Base-by-base conservation (phyloP, 2,888 invertebrate genomes). In the Augiades crinisus region DNA sequence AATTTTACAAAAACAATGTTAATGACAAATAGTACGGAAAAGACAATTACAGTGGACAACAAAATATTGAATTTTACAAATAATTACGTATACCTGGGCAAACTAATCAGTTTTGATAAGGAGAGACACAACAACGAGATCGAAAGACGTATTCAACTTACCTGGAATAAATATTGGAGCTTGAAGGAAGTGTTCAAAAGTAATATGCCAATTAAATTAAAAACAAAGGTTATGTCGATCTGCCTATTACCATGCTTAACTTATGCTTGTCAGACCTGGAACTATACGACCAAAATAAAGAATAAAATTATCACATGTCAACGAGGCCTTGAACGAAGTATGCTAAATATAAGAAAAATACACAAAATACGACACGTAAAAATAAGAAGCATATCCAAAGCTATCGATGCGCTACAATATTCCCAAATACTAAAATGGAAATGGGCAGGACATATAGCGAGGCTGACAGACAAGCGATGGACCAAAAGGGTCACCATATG, bases 211-310 rank as follows among this genome's bases (percentile, higher is more conserved):
- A n/a, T n/a, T n/a, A n/a, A n/a, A n/a, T n/a, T n/a, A n/a, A 13
- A 31, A 10, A 31, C 27, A 5, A 55, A 38, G 16, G 47, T 52
- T 19, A 45, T 52, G 47, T 34, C 49, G 13, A n/a, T n/a, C n/a
- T 55, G 55, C 16, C 31, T 47, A 2, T 10, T 55, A 37, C 54
- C 50, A 14, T 41, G 34, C 7, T 8, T 40, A 7, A 40, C 40
- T 13, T 40, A 40, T n/a, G 40, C 24, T 13, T 40, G 40, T 8
- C 40, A 40, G 14, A 40, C 40, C 4, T 40, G 40, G 34, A 45
- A 24, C 2, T 40, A 31, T 5, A 47, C 19, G 14, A 30, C 8
- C 10, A 38, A 40, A 8, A 5, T 17, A 16, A 37, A 16, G 38
- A 37, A 47, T 17, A 47, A 37, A 37, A 47, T 27, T 10, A 30